A percentile compares a stretch with the other conserved stretches of the same genome.
Evolutionary conservation across 1,140 invertebrate genomes (phyloP).

Genomic region (Orchesella cincta): DNA sequence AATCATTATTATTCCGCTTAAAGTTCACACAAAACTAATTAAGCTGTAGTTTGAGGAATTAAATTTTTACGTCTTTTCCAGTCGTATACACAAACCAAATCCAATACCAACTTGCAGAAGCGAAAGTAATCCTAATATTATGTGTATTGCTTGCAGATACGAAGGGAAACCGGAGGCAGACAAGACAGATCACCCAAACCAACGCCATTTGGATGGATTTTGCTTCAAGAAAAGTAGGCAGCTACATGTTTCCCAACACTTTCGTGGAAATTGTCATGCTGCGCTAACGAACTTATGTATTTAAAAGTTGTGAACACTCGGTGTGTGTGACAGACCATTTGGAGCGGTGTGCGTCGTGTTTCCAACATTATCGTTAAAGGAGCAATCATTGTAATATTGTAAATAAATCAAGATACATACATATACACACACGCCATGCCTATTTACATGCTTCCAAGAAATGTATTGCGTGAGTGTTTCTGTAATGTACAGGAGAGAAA

Average conservation of each 20-base stretch:
- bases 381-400: neutral
- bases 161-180: neutral
- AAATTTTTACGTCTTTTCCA: no score
- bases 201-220: neutral
- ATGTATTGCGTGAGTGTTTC: neutral
- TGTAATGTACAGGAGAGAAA: neutral
- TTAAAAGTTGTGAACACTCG: no score
- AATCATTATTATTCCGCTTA: neutral
- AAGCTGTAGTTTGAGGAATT: neutral
- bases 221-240: neutral
- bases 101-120: neutral
- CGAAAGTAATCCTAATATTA: neutral
- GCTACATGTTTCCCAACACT: no score
- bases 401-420: neutral
- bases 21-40: neutral
- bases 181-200: neutral
- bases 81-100: no score
- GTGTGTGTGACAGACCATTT: no score
- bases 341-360: neutral
- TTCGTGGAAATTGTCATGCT: no score
- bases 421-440: neutral
- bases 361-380: neutral
- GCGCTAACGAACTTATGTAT: no score
- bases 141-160: neutral
- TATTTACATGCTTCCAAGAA: neutral